Evolutionary conservation across 2,888 invertebrate species (phyloP).

Genomic region (Cinara cedri): DNA sequence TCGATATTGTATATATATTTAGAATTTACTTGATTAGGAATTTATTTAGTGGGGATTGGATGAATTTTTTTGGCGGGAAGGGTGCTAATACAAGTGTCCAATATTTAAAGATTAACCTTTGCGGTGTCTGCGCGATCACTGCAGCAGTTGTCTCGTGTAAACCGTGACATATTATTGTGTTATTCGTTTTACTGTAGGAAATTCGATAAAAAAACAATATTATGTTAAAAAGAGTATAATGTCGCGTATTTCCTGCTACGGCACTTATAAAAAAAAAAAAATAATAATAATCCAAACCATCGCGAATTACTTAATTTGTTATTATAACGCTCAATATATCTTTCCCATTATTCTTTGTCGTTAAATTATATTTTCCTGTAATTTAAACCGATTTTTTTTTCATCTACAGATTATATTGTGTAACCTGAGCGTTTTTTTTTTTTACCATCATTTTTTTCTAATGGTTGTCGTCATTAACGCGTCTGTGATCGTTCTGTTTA

Average conservation of each 20-base stretch:
- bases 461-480: constrained; percentile 13
- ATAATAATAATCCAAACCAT: background rate
- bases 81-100: too few relatives aligned
- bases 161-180: background rate
- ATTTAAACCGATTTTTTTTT: constrained; percentile 4
- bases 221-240: background rate
- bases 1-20: too few relatives aligned
- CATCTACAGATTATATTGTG: too few relatives aligned
- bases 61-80: too few relatives aligned
- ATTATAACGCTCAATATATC: background rate
- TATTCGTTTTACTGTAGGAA: background rate
- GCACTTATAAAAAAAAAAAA: too few relatives aligned
- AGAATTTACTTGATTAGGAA: too few relatives aligned
- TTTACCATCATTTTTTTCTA: background rate
- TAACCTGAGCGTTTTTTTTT: constrained; percentile 19
- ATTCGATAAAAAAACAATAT: background rate
- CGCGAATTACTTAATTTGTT: background rate
- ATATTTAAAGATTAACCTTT: too few relatives aligned
- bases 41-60: too few relatives aligned
- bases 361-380: constrained; percentile 1
- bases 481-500: constrained; percentile 24
- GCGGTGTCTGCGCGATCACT: too few relatives aligned
- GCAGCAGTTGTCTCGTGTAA: too few relatives aligned
- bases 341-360: background rate
- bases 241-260: too few relatives aligned